Percentiles rank a stretch among this genome's conserved stretches.
These are phyloP conservation scores for Drosophila asahinai DNA, from an alignment of 1,140 invertebrate genomes.

Conservation along the genomic window DNA sequence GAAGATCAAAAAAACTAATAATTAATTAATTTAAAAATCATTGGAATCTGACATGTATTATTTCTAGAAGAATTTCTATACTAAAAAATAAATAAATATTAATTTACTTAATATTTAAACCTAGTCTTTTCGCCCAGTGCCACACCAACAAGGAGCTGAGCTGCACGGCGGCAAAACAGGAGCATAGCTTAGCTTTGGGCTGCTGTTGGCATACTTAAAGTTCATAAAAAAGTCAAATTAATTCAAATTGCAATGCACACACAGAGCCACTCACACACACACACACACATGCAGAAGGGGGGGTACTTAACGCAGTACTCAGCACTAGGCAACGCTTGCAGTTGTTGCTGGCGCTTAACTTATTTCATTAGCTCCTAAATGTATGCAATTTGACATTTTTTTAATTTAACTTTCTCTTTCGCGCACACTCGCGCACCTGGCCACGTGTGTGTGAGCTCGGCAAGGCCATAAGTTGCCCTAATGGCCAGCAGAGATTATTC, in stretches of 20 bases:
- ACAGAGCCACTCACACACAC: conserved; percentile 28
- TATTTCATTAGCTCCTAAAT: conserved; percentile 82
- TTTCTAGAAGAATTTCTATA: too few species aligned
- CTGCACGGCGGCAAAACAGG: conserved; percentile 18
- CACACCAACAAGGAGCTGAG: conserved; percentile 30
- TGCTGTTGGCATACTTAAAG: conserved; percentile 78
- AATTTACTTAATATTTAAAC: too few species aligned
- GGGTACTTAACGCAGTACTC: conserved; percentile 73
- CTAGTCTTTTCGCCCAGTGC: background rate
- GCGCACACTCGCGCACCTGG: conserved; percentile 24
- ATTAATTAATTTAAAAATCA: too few species aligned
- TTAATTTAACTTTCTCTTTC: conserved; percentile 79
- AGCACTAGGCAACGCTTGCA: conserved; percentile 39
- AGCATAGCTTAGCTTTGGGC: conserved; percentile 63
- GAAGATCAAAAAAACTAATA: too few species aligned
- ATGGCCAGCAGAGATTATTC: conserved; percentile 44
- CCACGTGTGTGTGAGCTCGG: conserved; percentile 1
- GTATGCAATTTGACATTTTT: conserved; percentile 83
- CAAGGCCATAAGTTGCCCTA: conserved; percentile 46
- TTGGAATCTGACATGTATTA: too few species aligned
- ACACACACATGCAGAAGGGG: conserved; percentile 1
- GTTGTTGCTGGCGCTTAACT: conserved; percentile 75
- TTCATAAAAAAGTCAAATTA: conserved; percentile 81
- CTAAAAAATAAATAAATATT: too few species aligned
- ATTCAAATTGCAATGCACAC: conserved; percentile 80